These are phyloP conservation scores for Oenanthe melanoleuca DNA, from an alignment of 2,113 vertebrate genomes.

Conservation along the genomic window DNA sequence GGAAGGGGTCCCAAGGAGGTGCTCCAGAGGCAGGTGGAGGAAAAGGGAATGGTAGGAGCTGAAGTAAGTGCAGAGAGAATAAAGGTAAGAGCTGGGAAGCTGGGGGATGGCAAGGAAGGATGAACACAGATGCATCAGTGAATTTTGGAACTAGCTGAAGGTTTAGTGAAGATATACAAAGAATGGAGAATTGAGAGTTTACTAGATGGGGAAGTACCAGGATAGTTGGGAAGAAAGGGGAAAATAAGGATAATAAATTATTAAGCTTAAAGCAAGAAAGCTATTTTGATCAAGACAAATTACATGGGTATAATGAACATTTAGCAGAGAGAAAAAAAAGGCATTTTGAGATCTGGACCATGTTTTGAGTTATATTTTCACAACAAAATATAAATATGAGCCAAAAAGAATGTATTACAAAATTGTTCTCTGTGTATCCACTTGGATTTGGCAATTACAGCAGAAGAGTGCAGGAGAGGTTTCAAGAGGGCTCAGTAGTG, in stretches of 20 bases:
- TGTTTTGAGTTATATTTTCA: neutral
- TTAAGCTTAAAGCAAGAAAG: neutral
- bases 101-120: neutral
- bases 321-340: neutral
- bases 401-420: neutral
- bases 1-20: neutral
- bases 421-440: neutral
- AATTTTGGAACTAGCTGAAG: neutral
- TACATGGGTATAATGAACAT: neutral
- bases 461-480: neutral
- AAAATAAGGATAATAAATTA: neutral
- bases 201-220: neutral
- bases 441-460: neutral
- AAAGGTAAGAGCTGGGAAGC: neutral
- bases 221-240: neutral
- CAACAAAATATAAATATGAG: neutral
- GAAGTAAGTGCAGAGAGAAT: neutral
- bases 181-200: neutral
- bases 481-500: neutral
- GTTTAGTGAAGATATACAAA: neutral
- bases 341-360: neutral
- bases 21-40: neutral
- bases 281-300: neutral
- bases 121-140: neutral
- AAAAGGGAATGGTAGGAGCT: neutral